Evolutionary conservation across 2,888 invertebrate species (phyloP).

Genomic region (Xanthorhoe designata): DNA sequence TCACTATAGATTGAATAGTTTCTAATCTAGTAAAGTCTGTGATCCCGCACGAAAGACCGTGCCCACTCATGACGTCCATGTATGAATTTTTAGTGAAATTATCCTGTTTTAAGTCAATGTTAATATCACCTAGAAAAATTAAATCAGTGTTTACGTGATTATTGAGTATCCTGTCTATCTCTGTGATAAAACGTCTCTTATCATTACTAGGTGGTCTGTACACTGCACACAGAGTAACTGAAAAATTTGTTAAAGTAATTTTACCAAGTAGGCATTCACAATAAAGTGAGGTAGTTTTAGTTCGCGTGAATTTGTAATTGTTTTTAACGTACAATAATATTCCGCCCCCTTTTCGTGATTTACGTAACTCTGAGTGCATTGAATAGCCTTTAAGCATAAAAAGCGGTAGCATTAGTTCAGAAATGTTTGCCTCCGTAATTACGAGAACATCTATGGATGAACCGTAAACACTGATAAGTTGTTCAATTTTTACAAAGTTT

Average conservation of each 20-base stretch:
- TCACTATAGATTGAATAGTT: constrained; percentile 7
- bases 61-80: constrained; percentile 9
- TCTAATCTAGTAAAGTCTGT: constrained; percentile 20
- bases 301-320: constrained; percentile 7
- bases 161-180: constrained; percentile 8
- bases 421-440: not conserved
- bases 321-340: constrained; percentile 14
- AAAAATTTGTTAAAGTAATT: not conserved
- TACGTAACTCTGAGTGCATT: constrained; percentile 6
- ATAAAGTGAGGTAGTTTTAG: not conserved
- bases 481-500: too few relatives aligned
- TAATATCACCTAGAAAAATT: constrained; percentile 11
- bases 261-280: constrained; percentile 18
- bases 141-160: constrained; percentile 1
- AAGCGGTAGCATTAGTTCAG: not conserved
- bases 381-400: constrained; percentile 12
- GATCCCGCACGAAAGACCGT: constrained; percentile 24
- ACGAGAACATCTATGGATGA: not conserved
- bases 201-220: constrained; percentile 14
- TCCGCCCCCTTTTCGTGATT: constrained; percentile 12
- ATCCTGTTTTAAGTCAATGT: constrained; percentile 7
- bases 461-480: too few relatives aligned
- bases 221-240: not conserved
- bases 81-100: constrained; percentile 7
- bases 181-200: constrained; percentile 7